Conservation (phyloP, 1,140 invertebrate genomes). For the Agrypnia vestita region DNA sequence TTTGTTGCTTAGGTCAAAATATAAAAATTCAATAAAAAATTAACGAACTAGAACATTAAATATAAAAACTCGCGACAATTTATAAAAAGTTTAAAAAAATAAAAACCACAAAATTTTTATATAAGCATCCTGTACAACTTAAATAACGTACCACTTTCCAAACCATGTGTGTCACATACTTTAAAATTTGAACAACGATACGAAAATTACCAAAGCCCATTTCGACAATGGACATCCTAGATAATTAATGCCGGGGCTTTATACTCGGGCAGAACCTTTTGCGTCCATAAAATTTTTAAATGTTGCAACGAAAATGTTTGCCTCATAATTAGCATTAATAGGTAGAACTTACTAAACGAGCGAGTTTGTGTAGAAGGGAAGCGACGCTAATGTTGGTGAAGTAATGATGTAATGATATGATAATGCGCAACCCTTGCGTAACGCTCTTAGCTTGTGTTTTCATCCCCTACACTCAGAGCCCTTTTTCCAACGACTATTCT, state of each 20-base stretch:
- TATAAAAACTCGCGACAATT: too few relatives aligned
- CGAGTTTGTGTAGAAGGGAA: conserved; percentile 13
- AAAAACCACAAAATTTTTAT: too few relatives aligned
- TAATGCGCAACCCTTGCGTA: not conserved
- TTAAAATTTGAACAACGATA: not conserved
- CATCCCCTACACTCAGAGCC: conserved; percentile 1
- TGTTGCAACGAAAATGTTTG: conserved; percentile 11
- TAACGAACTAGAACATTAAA: too few relatives aligned
- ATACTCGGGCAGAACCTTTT: conserved; percentile 3
- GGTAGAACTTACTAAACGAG: not conserved
- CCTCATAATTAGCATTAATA: conserved; percentile 18
- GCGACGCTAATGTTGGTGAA: not conserved
- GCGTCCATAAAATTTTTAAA: conserved; percentile 16
- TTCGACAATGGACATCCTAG: conserved; percentile 14
- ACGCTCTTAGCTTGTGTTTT: not conserved
- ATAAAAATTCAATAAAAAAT: too few relatives aligned
- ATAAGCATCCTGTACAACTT: too few relatives aligned
- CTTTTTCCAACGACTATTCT: too few relatives aligned
- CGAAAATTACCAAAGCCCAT: conserved; percentile 29
- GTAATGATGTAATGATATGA: not conserved
- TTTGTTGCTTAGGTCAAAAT: too few relatives aligned
- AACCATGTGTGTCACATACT: too few relatives aligned
- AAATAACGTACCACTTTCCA: too few relatives aligned
- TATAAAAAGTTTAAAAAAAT: too few relatives aligned
- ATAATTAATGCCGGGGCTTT: conserved; percentile 9